Conservation (phyloP, 2,888 invertebrate genomes). For the Proisotoma minuta region DNA sequence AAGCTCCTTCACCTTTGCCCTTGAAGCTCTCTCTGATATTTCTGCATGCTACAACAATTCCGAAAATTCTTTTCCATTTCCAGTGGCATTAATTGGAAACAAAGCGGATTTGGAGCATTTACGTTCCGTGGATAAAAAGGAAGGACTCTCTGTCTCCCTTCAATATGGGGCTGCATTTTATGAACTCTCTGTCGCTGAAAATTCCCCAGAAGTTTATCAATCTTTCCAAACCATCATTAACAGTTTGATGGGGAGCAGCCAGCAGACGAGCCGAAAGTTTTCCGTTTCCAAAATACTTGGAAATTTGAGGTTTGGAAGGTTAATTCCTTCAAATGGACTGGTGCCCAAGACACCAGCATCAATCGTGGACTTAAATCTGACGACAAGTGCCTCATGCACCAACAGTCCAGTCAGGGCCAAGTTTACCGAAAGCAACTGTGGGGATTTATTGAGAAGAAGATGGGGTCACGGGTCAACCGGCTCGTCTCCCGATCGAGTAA, state of each 20-base stretch:
- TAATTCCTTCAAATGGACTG: slow-evolving; percentile 36
- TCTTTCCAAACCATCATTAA: slow-evolving; percentile 59
- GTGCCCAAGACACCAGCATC: slow-evolving; percentile 39
- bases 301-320: slow-evolving; percentile 55
- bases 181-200: slow-evolving; percentile 77
- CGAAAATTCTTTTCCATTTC: slow-evolving; percentile 48
- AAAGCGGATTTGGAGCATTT: slow-evolving; percentile 74
- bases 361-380: slow-evolving; percentile 31
- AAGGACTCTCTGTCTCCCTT: slow-evolving; percentile 64
- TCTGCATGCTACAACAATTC: slow-evolving; percentile 23
- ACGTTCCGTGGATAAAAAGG: slow-evolving; percentile 67
- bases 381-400: slow-evolving; percentile 8
- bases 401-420: not conserved
- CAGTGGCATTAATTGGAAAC: slow-evolving; percentile 68
- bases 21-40: slow-evolving; percentile 60
- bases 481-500: not conserved
- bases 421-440: not conserved
- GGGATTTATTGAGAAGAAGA: not conserved
- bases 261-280: slow-evolving; percentile 56
- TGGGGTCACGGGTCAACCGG: not conserved
- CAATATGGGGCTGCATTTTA: slow-evolving; percentile 62
- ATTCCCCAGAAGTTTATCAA: slow-evolving; percentile 67
- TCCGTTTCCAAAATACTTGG: slow-evolving; percentile 76
- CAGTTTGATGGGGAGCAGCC: slow-evolving; percentile 31
- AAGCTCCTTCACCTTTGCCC: slow-evolving; percentile 65